phyloP scores from a whole-genome alignment of 2,797 vertebrate species.

The Sparidentex hasta region DNA sequence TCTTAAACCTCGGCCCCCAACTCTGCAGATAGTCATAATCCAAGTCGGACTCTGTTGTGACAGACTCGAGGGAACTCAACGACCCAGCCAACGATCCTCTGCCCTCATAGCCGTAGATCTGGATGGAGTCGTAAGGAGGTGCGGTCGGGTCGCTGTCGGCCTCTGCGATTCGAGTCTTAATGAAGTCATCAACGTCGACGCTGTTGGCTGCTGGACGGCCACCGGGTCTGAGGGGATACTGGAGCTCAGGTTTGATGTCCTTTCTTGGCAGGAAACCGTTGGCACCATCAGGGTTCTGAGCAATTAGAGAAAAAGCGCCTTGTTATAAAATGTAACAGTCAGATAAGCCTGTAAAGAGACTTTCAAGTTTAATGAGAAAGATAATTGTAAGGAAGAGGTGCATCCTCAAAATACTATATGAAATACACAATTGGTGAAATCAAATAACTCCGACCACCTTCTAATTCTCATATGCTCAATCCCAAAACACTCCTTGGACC shows the following conservation, averaged over 20 bases:
- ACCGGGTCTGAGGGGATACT: conserved; percentile 91
- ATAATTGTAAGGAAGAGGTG: too few species aligned
- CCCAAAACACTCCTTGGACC: too few species aligned
- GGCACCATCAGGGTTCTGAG: conserved; percentile 94
- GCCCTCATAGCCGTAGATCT: conserved; percentile 99
- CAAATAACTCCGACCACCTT: too few species aligned
- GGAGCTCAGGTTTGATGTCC: conserved; percentile 97
- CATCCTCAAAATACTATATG: too few species aligned
- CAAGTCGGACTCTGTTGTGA: conserved; percentile 98
- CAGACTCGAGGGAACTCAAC: conserved; percentile 96
- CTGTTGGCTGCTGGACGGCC: conserved; percentile 90
- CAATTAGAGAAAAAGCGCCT: conserved; percentile 9
- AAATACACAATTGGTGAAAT: too few species aligned
- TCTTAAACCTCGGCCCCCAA: conserved; percentile 99
- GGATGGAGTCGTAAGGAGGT: conserved; percentile 98
- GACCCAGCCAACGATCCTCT: conserved; percentile 96
- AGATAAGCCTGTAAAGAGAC: not conserved
- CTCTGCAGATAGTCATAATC: conserved; percentile 99
- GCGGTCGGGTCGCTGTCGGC: conserved; percentile 96
- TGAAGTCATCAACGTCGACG: conserved; percentile 97
- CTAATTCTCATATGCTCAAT: too few species aligned
- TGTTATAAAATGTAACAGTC: conserved; percentile 1
- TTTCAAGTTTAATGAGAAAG: not conserved
- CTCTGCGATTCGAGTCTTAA: conserved; percentile 94
- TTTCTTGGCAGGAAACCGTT: conserved; percentile 97